Evolutionary conservation across 2,888 invertebrate species (phyloP).

Genomic region (Tipula vernalis): DNA sequence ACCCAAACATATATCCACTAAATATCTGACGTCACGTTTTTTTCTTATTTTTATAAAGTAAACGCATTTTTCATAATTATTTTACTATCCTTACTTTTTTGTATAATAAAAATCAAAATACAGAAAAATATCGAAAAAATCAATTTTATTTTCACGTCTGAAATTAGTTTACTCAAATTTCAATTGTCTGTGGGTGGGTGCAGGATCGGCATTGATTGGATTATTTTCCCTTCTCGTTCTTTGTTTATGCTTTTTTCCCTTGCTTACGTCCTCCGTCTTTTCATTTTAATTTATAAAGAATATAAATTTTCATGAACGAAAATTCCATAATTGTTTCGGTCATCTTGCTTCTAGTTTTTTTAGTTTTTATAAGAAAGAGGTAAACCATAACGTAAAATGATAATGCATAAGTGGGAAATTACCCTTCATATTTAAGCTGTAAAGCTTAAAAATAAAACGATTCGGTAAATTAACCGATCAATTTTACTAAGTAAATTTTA

Average conservation of each 20-base stretch:
- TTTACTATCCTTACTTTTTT: neutral
- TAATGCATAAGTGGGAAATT: too few species aligned
- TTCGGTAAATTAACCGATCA: too few species aligned
- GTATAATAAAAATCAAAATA: neutral
- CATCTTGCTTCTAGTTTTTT: too few species aligned
- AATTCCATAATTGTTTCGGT: neutral
- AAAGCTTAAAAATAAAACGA: too few species aligned
- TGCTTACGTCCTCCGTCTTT: neutral
- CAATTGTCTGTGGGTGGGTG: neutral
- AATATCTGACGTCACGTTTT: neutral
- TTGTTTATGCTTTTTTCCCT: neutral
- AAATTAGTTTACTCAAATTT: neutral
- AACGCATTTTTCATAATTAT: neutral
- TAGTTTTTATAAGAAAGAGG: too few species aligned
- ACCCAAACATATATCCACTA: neutral
- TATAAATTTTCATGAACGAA: neutral
- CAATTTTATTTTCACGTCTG: neutral
- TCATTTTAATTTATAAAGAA: neutral
- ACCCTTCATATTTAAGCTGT: too few species aligned
- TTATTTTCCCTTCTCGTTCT: neutral
- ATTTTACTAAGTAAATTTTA: too few species aligned
- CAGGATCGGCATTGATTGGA: neutral
- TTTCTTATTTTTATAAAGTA: neutral
- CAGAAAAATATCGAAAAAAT: neutral
- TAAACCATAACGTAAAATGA: too few species aligned